Percentiles rank a stretch among this genome's conserved stretches.
Evolutionary conservation across 2,113 vertebrate genomes (phyloP).

Genomic region (Echinops telfairi): DNA sequence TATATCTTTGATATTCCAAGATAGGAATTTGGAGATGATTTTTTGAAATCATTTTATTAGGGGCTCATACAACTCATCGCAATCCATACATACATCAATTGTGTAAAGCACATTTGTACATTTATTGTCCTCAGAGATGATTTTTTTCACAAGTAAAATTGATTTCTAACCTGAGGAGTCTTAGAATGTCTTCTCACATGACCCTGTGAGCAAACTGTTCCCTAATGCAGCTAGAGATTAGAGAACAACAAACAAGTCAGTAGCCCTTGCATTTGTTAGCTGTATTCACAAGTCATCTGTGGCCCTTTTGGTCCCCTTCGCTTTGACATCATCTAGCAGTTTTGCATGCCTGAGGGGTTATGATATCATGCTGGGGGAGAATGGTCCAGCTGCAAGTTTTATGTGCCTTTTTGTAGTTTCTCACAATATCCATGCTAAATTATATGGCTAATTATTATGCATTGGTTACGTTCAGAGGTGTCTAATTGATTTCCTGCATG

Average conservation of each 20-base stretch:
- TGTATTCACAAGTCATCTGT: slow-evolving; percentile 84
- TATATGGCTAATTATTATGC: slow-evolving; percentile 83
- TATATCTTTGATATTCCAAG: slow-evolving; percentile 34
- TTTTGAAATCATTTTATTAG: no score
- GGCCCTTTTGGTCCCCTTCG: slow-evolving; percentile 75
- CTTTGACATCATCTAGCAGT: slow-evolving; percentile 79
- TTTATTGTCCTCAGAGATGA: no score
- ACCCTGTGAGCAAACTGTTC: slow-evolving; percentile 22
- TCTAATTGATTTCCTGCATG: slow-evolving; percentile 84
- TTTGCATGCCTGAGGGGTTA: slow-evolving; percentile 85
- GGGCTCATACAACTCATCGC: no score
- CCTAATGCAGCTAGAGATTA: slow-evolving; percentile 75
- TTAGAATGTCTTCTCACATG: not conserved
- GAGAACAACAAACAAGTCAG: slow-evolving; percentile 37
- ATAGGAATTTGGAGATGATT: slow-evolving; percentile 22
- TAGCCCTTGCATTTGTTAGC: slow-evolving; percentile 82
- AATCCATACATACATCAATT: no score
- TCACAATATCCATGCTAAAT: slow-evolving; percentile 80
- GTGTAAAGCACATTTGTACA: no score
- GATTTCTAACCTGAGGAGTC: slow-evolving; percentile 34
- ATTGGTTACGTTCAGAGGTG: slow-evolving; percentile 84
- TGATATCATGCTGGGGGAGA: slow-evolving; percentile 86
- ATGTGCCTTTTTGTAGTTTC: slow-evolving; percentile 83
- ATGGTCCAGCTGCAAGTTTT: slow-evolving; percentile 81
- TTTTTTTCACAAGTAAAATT: slow-evolving; percentile 46